Evolutionary conservation across 1,140 invertebrate species (phyloP).

Genomic region (Trachymyrmex cornetzi): DNA sequence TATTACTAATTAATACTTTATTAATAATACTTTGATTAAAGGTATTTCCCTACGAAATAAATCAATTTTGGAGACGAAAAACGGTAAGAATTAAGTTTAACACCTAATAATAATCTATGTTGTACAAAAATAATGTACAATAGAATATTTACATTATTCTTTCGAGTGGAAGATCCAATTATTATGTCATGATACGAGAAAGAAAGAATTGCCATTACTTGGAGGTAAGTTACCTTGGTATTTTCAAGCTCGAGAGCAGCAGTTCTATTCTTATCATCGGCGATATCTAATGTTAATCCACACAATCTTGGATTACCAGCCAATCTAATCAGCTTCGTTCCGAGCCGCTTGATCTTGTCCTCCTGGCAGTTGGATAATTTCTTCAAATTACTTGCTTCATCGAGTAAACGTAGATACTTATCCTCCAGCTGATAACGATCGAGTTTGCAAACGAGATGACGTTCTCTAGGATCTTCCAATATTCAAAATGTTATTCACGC

Average conservation of each 20-base stretch:
- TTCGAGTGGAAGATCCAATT: neutral
- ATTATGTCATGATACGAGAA: neutral
- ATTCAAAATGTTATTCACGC: conserved; percentile 21
- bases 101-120: neutral
- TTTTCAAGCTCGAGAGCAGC: conserved; percentile 82
- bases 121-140: neutral
- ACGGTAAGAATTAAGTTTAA: no score
- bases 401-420: conserved; percentile 82
- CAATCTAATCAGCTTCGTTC: conserved; percentile 83
- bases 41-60: no score
- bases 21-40: no score
- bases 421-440: conserved; percentile 84
- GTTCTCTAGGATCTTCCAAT: conserved; percentile 82
- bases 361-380: conserved; percentile 83
- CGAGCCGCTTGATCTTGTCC: conserved; percentile 84
- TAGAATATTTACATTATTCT: neutral
- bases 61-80: no score
- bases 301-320: conserved; percentile 79
- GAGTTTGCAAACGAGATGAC: conserved; percentile 81
- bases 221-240: conserved; percentile 72
- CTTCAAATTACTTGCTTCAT: conserved; percentile 82
- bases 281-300: conserved; percentile 69
- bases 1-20: no score
- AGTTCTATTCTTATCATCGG: conserved; percentile 80
- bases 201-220: neutral